Evolutionary conservation across 2,888 invertebrate species (phyloP), one percentile per base, ranked within the genome.

Genomic region (Heteromyza rotundicornis): DNA sequence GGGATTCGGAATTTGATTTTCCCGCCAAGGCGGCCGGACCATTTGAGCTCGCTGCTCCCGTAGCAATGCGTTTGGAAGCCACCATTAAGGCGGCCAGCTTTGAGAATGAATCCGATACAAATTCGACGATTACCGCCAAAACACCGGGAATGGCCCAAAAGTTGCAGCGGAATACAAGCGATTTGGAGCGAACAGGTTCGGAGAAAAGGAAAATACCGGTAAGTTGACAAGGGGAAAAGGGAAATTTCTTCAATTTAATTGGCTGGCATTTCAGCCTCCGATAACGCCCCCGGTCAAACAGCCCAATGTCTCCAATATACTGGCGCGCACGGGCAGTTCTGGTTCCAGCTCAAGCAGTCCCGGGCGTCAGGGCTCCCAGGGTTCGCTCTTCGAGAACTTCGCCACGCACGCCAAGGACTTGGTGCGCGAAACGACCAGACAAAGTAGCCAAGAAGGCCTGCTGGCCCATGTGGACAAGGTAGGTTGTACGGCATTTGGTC

Each of bases 401-500:
- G 91, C 95, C 2, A 89, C 89, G 0, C 95, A 95, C 77, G 95
- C 95, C 12, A 94, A 95, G 80, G 95, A 95, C 73, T 83, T 95
- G 60, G 94, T 95, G 1, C 86, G 91, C 53, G 95, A 95, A 79
- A 94, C 94, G 0, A 94, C 93, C 0, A 85, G 94, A 1, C 95
- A 95, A 80, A 92, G 92, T 80, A 94, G 94, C 74, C 95, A 95
- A 80, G 95, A 95, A 80, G 94, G 94, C 23, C 78, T 94, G 3
- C 84, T 95, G 8, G 93, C 94, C 1, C 95, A 95, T 66, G 92
- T 95, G 88, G 95, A 95, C 76, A 95, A 95, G 89, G 93, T 94
- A 84, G 23, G 47, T 2, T 53, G 19, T 19, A 17, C 35, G 3
- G 61, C 57, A 58, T 22, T 62, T 14, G 19, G 3, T 19, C n/a